Evolutionary conservation across 2,797 vertebrate genomes (phyloP).

Genomic region (Oceanodroma leucorhoa): DNA sequence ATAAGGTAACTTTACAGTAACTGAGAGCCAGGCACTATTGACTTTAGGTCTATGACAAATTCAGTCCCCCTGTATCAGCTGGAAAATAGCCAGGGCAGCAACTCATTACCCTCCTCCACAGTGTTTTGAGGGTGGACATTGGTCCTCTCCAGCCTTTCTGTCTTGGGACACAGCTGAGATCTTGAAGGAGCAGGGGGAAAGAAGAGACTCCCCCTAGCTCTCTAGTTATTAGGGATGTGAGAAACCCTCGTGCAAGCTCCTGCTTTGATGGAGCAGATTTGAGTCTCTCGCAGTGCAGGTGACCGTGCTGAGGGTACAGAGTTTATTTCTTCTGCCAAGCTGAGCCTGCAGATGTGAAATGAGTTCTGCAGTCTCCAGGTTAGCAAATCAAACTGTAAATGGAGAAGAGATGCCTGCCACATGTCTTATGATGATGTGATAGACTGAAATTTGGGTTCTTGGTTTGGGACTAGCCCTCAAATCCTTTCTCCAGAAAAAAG

Average conservation of each 20-base stretch:
- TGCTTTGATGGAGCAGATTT: neutral
- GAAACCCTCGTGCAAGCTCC: neutral
- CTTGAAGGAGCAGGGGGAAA: accelerated
- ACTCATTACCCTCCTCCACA: neutral
- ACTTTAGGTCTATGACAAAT: neutral
- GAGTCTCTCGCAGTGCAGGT: neutral
- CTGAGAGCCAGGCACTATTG: neutral
- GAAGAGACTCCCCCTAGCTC: neutral
- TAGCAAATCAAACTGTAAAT: neutral
- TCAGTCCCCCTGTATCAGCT: neutral
- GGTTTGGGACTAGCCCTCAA: neutral
- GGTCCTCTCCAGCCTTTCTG: neutral
- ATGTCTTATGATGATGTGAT: neutral
- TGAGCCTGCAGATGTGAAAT: neutral
- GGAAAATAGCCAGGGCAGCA: neutral
- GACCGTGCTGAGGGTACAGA: neutral
- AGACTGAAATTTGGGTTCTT: neutral
- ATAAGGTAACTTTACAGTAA: neutral
- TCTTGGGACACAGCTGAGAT: neutral
- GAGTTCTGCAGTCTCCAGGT: neutral
- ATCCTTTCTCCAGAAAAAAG: neutral
- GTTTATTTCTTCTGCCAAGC: neutral
- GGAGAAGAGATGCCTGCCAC: neutral
- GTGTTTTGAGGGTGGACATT: neutral
- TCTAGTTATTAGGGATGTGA: neutral